A percentile compares a stretch with the other conserved stretches of the same genome.
Evolutionary conservation across 2,797 vertebrate genomes (phyloP).

Genomic region (Pipistrellus nathusii): DNA sequence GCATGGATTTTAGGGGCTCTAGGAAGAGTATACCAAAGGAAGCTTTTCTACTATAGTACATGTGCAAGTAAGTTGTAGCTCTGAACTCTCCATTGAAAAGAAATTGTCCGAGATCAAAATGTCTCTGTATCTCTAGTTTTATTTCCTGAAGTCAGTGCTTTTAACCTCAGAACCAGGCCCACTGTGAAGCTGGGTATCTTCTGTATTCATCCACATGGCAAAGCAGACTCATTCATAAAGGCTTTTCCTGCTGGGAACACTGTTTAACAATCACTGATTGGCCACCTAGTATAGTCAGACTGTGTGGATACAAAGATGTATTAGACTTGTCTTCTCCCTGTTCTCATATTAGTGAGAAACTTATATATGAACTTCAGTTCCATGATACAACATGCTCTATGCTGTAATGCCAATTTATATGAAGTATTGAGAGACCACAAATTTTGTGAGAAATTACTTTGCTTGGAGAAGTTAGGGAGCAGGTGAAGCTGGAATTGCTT

Average conservation of each 20-base stretch:
- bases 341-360: not conserved
- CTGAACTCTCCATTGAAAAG: not conserved
- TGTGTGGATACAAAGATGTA: not conserved
- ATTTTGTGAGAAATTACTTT: not conserved
- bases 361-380: not conserved
- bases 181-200: not conserved
- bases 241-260: not conserved
- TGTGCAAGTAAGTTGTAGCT: not conserved
- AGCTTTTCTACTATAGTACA: not conserved
- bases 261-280: not conserved
- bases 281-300: not conserved
- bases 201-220: not conserved
- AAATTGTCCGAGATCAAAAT: not conserved
- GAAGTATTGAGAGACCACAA: not conserved
- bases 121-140: not conserved
- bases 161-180: not conserved
- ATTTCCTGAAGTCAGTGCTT: not conserved
- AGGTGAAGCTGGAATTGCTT: not conserved
- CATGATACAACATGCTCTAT: not conserved
- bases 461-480: not conserved
- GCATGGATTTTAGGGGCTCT: constrained; percentile 34
- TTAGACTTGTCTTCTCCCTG: not conserved
- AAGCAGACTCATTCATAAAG: not conserved
- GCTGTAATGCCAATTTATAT: not conserved
- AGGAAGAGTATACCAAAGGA: not conserved